These are phyloP conservation scores for Pristis pectinata DNA, from an alignment of 2,797 vertebrate genomes.

Conservation along the genomic window DNA sequence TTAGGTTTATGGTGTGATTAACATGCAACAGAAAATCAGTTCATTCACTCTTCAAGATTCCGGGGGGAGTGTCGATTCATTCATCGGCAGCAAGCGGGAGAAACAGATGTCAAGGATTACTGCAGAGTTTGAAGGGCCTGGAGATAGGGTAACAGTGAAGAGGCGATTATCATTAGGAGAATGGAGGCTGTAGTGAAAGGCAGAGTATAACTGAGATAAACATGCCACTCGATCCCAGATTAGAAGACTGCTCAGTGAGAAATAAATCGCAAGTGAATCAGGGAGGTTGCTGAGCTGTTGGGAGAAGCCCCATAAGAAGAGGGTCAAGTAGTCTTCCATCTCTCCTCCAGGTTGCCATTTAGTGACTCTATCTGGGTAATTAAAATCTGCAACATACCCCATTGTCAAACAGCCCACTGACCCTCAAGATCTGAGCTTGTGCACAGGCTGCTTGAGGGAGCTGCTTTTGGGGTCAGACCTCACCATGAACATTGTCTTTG, in stretches of 20 bases:
- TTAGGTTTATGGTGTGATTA: constrained; percentile 14
- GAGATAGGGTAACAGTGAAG: neutral
- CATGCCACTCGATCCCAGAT: neutral
- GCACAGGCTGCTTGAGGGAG: neutral
- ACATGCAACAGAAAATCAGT: neutral
- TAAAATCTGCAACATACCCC: no score
- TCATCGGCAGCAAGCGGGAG: neutral
- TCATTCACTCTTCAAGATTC: neutral
- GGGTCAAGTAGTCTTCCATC: no score
- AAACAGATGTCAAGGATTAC: constrained; percentile 20
- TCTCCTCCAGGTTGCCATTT: neutral
- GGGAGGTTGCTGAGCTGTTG: neutral
- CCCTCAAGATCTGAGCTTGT: neutral
- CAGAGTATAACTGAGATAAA: neutral
- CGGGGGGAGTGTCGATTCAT: constrained; percentile 6
- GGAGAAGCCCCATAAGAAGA: neutral
- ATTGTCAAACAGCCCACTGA: neutral
- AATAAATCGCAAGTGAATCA: no score
- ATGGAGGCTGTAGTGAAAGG: neutral
- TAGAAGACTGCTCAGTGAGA: neutral
- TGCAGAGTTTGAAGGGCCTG: neutral
- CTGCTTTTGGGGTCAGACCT: neutral
- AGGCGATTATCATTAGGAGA: neutral
- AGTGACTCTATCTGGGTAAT: neutral
- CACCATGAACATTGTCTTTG: neutral